Base-by-base conservation (phyloP, 2,888 invertebrate genomes). In the Synergus umbraculus region DNA sequence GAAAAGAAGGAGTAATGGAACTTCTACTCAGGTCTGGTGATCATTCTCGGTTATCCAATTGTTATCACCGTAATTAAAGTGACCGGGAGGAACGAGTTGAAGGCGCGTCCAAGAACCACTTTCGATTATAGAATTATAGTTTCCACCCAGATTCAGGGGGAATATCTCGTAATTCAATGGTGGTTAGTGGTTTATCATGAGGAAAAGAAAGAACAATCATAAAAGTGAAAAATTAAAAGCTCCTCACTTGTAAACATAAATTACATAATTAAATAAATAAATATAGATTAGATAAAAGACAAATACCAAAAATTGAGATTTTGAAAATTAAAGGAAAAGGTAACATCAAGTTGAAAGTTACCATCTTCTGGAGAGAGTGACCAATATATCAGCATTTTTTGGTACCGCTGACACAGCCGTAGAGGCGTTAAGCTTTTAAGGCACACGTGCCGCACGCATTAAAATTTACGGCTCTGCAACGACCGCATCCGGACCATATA, bases 41-140 rank as follows among this genome's bases (percentile, higher is more conserved):
- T 66, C 76, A 49, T 60, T 69, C 73, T 78, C 60, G 78, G 82
- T 85, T 83, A 83, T 81, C 83, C 84, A 85, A 85, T 87, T 86
- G 83, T 87, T 88, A 87, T 84, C 84, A 81, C 79, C 41, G 85
- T 85, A 87, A 88, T 88, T 88, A 88, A 88, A 85, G 85, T 85
- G 79, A 77, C 83, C 69, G 76, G 63, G 82, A 76, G 76, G 41
- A 78, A 66, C 79, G 78, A 79, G 78, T 67, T 77, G 54, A 78
- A 78, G 80, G 77, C 65, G 76, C 76, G 76, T 76, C 83, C 78
- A 67, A 76, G 79, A 78, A 84, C 79, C 76, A 80, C 79, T 82
- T 83, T 84, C 86, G 85, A 86, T 87, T 81, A 22, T 22, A 22
- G 22, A 22, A 22, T 22, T 22, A 22, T 22, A 83, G 80, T 82